These are phyloP conservation scores for Aphodius sticticus DNA, from an alignment of 2,888 invertebrate species.

Conservation along the genomic window DNA sequence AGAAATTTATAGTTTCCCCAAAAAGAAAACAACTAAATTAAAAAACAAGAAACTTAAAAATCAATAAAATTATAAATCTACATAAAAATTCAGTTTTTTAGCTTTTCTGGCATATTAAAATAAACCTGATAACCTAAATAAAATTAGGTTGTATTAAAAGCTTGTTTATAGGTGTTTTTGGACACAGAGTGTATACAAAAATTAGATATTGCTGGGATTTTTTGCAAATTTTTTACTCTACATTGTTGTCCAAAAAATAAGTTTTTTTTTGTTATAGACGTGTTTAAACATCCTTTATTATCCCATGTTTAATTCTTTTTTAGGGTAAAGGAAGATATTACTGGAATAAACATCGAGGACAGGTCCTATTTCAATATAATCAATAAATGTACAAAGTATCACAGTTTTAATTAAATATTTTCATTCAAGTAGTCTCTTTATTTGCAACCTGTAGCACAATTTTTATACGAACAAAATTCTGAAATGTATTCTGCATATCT, in stretches of 20 bases:
- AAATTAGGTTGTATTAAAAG: too few species aligned
- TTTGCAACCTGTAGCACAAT: slow-evolving; percentile 48
- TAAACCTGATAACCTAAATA: too few species aligned
- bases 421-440: slow-evolving; percentile 27
- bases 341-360: slow-evolving; percentile 45
- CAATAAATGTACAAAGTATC: slow-evolving; percentile 38
- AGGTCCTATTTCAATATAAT: slow-evolving; percentile 51
- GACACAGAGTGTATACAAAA: too few species aligned
- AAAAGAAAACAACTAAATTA: too few species aligned
- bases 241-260: slow-evolving; percentile 8
- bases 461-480: slow-evolving; percentile 52
- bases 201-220: too few species aligned
- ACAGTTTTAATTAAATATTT: slow-evolving; percentile 31
- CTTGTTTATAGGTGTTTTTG: too few species aligned
- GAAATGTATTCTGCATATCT: slow-evolving; percentile 56
- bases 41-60: too few species aligned
- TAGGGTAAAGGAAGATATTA: slow-evolving; percentile 30
- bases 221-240: slow-evolving; percentile 14
- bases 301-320: slow-evolving; percentile 29
- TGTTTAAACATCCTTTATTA: neutral
- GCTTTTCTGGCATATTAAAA: too few species aligned
- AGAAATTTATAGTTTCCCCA: too few species aligned
- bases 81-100: too few species aligned
- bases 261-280: neutral
- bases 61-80: too few species aligned